These are phyloP conservation scores for Fringilla coelebs DNA, from an alignment of 2,797 vertebrate species.

Conservation along the genomic window DNA sequence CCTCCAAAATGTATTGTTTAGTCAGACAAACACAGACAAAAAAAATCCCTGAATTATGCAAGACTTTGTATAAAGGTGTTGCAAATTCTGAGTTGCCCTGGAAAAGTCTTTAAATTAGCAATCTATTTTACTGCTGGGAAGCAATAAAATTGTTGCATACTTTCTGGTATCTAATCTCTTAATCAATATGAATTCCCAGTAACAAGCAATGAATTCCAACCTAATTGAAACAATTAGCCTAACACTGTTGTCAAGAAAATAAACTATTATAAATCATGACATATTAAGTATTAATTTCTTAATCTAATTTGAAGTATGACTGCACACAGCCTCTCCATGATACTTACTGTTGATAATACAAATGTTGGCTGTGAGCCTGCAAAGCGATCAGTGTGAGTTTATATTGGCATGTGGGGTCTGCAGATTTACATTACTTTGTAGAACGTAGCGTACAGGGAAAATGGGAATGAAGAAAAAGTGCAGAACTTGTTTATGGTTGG, in stretches of 20 bases:
- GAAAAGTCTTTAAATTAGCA: background rate
- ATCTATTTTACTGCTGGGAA: constrained; percentile 5
- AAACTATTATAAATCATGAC: constrained; percentile 31
- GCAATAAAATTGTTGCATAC: constrained; percentile 19
- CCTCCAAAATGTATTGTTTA: background rate
- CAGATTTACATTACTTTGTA: background rate
- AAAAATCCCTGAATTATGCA: background rate
- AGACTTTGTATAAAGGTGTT: background rate
- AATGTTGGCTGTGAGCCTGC: constrained; percentile 28
- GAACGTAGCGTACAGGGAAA: background rate
- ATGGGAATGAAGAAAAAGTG: background rate
- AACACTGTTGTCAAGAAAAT: constrained; percentile 31
- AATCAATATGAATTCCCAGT: constrained; percentile 50
- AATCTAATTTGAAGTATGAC: constrained; percentile 50
- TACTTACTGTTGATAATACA: constrained; percentile 21
- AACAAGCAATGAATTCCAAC: constrained; percentile 38
- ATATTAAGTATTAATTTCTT: constrained; percentile 63
- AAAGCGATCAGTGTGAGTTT: background rate
- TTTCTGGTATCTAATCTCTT: constrained; percentile 30
- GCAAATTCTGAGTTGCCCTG: background rate
- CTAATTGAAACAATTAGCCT: constrained; percentile 48
- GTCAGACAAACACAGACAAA: background rate
- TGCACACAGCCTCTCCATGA: constrained; percentile 2
- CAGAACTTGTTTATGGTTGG: background rate
- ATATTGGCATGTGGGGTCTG: background rate